Base-by-base conservation (phyloP, 2,113 vertebrate genomes). In the Hypocryptadius cinnamomeus region DNA sequence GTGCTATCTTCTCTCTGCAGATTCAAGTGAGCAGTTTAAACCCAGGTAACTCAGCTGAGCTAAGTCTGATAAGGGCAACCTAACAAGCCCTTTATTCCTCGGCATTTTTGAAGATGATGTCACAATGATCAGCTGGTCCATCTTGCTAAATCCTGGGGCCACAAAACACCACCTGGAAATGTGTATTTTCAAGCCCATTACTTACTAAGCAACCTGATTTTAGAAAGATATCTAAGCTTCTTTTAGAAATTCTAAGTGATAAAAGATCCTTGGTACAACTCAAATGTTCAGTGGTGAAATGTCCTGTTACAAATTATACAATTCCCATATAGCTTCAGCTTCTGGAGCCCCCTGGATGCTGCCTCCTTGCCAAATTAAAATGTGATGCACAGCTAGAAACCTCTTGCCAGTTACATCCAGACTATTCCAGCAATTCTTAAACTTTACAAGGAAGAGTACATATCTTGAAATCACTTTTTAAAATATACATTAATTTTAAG, bases 251-350 rank as follows among this genome's bases (percentile, higher is more conserved):
- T 69, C 4, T 22, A 45, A 31, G 30, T n/a, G 33, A 42, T 11
- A 47, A 9, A 77, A 65, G 37, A 63, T 71, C 11, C 50, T 15
- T 31, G n/a, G 6, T 31, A 33, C 31, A 70, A 64, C 37, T 72
- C 8, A 3, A 5, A 24, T 15, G 54, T 42, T 59, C 51, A 81
- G 48, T 14, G 61, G 54, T 78, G 47, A 69, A 68, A 1, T 15
- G 6, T 21, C 33, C 48, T 47, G 27, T 24, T n/a, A 81, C 11
- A 79, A 63, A 54, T 66, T 0, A 57, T 1, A 2, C 2, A 1
- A 35, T 47, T 76, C 90, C 11, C 70, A 87, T 19, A 59, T 8
- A 82, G 40, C 37, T 69, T 47, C 90, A 82, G 44, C n/a, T 74
- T 40, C 30, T 73, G 30, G 4, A 57, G 48, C 11, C 48, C 48